Base-by-base conservation (phyloP, 2,888 invertebrate species). In the Polydrusus tereticollis region DNA sequence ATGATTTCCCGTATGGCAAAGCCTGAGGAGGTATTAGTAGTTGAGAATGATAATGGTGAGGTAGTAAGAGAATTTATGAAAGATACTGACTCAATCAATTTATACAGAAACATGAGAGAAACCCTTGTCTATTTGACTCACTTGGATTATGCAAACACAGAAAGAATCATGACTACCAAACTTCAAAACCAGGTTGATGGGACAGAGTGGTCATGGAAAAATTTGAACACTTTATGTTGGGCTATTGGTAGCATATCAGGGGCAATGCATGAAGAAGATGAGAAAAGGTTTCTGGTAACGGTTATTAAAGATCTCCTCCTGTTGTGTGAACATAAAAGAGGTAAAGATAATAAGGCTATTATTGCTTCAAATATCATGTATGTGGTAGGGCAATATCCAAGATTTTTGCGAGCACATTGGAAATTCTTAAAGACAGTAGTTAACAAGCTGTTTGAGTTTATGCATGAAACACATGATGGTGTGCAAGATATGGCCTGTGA, bases 401-500 rank as follows among this genome's bases (percentile, higher is more conserved):
- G 99, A 72, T 99, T 99, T 87, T 88, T 99, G 74, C 89, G 98
- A 79, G 98, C 98, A n/a, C 99, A 99, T 86, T 99, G 99, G 99
- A 97, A 98, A 85, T 99, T 99, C 87, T 89, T 99, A 76, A 99
- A 99, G 89, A 99, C 99, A 60, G 99, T 99, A 82, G 98, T 99
- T 73, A 99, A 99, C 88, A 99, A 99, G 88, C 90, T 99, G 69
- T 99, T 99, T 88, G 99, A 99, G 88, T 99, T 99, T 86, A 99
- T 99, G 99, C 99, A 99, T 85, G 99, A 99, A 88, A 98, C 98
- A 66, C 99, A 99, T 85, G 99, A 99, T 85, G 99, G 99, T 81
- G 99, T 99, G 26, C 99, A 99, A 87, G 99, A 99, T 83, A 99
- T 99, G 99, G 99, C 99, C 73, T 99, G 99, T 88, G 99, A 99